phyloP scores from a whole-genome alignment of 2,888 invertebrate genomes.

The Teinopalpus imperialis region DNA sequence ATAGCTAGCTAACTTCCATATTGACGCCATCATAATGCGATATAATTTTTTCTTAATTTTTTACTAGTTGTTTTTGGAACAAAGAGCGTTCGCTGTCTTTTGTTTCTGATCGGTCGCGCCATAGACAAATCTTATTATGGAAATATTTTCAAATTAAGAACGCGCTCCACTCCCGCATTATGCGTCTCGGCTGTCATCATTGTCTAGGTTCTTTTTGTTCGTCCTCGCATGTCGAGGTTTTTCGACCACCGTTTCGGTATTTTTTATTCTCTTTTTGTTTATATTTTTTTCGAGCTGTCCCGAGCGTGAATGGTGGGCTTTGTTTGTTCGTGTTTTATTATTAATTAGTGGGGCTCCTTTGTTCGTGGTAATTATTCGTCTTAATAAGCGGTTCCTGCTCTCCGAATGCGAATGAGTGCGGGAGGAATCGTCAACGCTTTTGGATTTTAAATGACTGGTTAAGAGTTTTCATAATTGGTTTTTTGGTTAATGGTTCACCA shows the following conservation, averaged over 20 bases:
- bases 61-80: slow-evolving; percentile 67
- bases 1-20: slow-evolving; percentile 47
- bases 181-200: slow-evolving; percentile 79
- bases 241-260: slow-evolving; percentile 81
- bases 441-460: slow-evolving; percentile 54
- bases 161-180: slow-evolving; percentile 77
- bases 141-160: slow-evolving; percentile 82
- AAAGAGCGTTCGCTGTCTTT: slow-evolving; percentile 65
- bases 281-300: slow-evolving; percentile 63
- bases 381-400: slow-evolving; percentile 81
- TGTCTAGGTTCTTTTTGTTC: slow-evolving; percentile 78
- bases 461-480: slow-evolving; percentile 46
- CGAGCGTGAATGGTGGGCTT: slow-evolving; percentile 76
- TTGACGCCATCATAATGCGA: slow-evolving; percentile 33
- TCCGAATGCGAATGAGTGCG: slow-evolving; percentile 63
- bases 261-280: slow-evolving; percentile 59
- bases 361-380: slow-evolving; percentile 81
- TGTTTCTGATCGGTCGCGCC: slow-evolving; percentile 68
- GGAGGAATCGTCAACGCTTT: slow-evolving; percentile 67
- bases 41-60: slow-evolving; percentile 67
- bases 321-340: slow-evolving; percentile 81
- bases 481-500: slow-evolving; percentile 33
- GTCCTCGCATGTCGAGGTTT: slow-evolving; percentile 78
- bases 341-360: slow-evolving; percentile 80
- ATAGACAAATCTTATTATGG: slow-evolving; percentile 82